Percentiles rank a stretch among this genome's conserved stretches.
Conservation (phyloP, 2,113 vertebrate species). For the Ceratotherium simum region DNA sequence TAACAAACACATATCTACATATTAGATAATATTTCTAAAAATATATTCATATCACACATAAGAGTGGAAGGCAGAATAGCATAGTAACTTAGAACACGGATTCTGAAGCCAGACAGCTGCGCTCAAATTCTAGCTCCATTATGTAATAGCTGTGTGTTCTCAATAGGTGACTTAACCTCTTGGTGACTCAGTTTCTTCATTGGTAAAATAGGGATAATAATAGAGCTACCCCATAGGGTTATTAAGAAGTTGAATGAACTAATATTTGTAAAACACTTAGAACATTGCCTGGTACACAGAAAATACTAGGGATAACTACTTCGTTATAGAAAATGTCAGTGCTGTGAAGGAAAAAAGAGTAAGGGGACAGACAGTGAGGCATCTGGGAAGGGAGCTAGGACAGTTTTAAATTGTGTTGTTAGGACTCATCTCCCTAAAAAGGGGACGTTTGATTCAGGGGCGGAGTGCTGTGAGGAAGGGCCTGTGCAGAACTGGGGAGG, state of each 20-base stretch:
- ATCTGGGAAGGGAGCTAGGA: no score
- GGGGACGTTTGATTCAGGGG: neutral
- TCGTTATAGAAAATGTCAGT: neutral
- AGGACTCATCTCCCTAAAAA: neutral
- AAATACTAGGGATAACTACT: neutral
- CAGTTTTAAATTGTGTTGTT: neutral
- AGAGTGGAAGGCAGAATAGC: neutral
- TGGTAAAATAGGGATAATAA: neutral
- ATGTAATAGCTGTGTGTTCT: neutral
- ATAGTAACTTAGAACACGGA: neutral
- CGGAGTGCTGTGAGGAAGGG: neutral
- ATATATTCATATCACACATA: neutral
- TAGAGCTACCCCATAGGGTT: neutral
- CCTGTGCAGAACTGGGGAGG: neutral
- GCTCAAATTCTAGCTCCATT: neutral
- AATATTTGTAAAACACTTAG: neutral
- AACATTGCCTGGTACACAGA: neutral
- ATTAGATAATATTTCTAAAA: neutral
- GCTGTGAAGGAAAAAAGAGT: neutral
- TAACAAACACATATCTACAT: neutral
- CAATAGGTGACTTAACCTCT: neutral
- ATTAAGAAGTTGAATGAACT: neutral
- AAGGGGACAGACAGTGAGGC: neutral
- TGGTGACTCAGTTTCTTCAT: neutral
- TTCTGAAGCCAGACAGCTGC: neutral